These are phyloP conservation scores for Paraplagusia blochii DNA, from an alignment of 2,113 vertebrate genomes.

Conservation along the genomic window DNA sequence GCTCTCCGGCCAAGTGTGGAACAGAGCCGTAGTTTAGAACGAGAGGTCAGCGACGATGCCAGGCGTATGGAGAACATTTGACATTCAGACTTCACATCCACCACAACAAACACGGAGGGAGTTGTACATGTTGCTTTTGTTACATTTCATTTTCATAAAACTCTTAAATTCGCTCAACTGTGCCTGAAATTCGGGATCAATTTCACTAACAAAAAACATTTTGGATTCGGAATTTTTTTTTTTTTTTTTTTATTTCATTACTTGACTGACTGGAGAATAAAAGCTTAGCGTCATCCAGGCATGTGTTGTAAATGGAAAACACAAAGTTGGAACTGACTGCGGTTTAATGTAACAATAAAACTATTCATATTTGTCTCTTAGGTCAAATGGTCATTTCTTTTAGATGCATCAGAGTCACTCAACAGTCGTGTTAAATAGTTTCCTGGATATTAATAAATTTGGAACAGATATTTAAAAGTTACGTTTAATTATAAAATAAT, in stretches of 20 bases:
- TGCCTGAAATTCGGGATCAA: conserved; percentile 23
- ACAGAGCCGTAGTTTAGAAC: conserved; percentile 39
- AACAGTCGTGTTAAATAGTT: too few species aligned
- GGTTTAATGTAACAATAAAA: too few species aligned
- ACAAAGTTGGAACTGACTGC: too few species aligned
- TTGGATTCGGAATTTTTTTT: conserved; percentile 13
- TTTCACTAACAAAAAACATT: conserved; percentile 38
- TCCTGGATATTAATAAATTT: conserved; percentile 1
- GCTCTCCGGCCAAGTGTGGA: conserved; percentile 22
- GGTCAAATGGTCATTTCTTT: conserved; percentile 15
- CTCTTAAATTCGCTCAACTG: conserved; percentile 40
- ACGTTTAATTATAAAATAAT: not conserved
- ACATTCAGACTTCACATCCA: conserved; percentile 46
- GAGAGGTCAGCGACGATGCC: conserved; percentile 52
- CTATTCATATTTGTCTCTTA: not conserved
- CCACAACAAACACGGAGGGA: conserved; percentile 55
- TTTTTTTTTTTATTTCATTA: conserved; percentile 6
- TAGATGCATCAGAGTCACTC: not conserved
- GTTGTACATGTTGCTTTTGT: conserved; percentile 62
- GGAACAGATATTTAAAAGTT: conserved; percentile 1
- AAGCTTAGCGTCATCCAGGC: conserved; percentile 12
- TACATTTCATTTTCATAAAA: conserved; percentile 55
- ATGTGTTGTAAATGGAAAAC: conserved; percentile 13
- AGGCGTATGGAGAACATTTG: conserved; percentile 73
- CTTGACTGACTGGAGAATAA: conserved; percentile 4